Evolutionary conservation across 2,113 vertebrate genomes (phyloP).

Genomic region (Aegithalos caudatus): DNA sequence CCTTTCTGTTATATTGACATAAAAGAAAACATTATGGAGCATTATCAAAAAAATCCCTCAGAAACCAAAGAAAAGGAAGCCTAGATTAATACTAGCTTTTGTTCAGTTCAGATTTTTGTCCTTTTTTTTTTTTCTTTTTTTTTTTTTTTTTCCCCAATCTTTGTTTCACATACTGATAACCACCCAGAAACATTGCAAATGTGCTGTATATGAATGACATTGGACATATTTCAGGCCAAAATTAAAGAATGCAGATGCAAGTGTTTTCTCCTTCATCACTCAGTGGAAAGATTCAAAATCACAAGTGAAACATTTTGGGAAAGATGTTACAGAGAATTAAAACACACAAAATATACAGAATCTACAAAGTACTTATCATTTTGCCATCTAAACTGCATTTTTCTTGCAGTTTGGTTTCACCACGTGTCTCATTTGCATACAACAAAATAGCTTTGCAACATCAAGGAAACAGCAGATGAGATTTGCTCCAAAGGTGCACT

Average conservation of each 20-base stretch:
- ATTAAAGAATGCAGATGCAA: neutral
- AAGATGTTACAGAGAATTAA: neutral
- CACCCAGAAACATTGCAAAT: neutral
- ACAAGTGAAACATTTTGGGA: neutral
- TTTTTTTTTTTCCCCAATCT: neutral
- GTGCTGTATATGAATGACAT: neutral
- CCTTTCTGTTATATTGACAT: neutral
- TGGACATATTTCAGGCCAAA: neutral
- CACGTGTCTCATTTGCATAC: neutral
- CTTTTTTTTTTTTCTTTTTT: neutral
- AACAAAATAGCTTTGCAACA: neutral
- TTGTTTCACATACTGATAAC: neutral
- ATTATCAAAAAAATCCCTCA: neutral
- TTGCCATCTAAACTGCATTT: neutral
- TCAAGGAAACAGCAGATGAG: neutral
- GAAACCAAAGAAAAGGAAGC: neutral
- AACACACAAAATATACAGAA: neutral
- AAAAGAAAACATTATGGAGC: neutral
- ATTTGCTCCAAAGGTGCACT: neutral
- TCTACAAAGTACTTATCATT: neutral
- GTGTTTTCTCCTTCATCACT: neutral
- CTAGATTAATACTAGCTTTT: accelerated
- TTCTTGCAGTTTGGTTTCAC: neutral
- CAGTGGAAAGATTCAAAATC: neutral
- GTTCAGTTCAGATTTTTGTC: neutral